Conservation (phyloP, 30 jellyfish, hydroid and myxozoan genomes). For the Cassiopea andromeda region DNA sequence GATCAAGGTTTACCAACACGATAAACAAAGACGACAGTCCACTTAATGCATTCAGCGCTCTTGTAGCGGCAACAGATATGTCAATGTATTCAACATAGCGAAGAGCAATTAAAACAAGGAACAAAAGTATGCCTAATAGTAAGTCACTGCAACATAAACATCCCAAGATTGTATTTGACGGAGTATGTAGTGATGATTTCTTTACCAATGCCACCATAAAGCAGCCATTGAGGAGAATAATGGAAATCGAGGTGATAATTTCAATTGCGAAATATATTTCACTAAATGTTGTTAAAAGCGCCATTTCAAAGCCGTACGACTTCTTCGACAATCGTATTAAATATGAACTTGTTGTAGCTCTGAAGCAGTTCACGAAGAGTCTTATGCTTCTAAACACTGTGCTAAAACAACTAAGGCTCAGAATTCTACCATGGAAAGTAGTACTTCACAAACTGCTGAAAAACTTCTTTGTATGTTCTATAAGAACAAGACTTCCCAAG, state of each 20-base stretch:
- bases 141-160: slow-evolving; percentile 33
- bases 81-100: neutral
- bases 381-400: no score
- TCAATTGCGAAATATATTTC: neutral
- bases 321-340: neutral
- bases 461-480: no score
- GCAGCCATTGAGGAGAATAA: slow-evolving; percentile 10
- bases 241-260: neutral
- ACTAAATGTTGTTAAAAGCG: neutral
- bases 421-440: no score
- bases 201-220: slow-evolving; percentile 5
- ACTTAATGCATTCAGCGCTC: neutral
- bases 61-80: neutral
- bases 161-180: slow-evolving; percentile 43
- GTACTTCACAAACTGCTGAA: no score
- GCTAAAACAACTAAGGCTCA: no score
- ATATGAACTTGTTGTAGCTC: no score
- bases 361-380: no score
- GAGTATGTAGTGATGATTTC: slow-evolving; percentile 14
- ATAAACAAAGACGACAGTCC: slow-evolving; percentile 31
- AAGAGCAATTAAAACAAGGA: neutral
- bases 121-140: slow-evolving; percentile 6
- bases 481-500: no score
- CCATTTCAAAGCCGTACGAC: neutral
- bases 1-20: slow-evolving; percentile 15